Evolutionary conservation across 2,888 invertebrate genomes (phyloP).

Genomic region (Tinea semifulvella): DNA sequence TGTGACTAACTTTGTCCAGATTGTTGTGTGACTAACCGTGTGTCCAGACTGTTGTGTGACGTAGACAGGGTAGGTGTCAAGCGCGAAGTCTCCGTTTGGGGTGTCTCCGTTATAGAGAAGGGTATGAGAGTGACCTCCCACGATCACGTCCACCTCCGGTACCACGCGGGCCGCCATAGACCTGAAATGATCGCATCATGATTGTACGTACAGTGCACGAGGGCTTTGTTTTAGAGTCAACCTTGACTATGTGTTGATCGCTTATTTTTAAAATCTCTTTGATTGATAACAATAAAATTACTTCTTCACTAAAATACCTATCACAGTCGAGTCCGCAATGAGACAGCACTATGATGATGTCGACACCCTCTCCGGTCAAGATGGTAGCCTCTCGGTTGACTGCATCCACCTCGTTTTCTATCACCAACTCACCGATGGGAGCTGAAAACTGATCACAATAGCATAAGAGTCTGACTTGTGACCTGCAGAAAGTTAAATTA

Average conservation of each 20-base stretch:
- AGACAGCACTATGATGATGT: slow-evolving; percentile 84
- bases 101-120: slow-evolving; percentile 71
- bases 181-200: slow-evolving; percentile 28
- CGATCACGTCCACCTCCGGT: slow-evolving; percentile 78
- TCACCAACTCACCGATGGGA: slow-evolving; percentile 70
- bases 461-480: too few species aligned
- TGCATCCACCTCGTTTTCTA: slow-evolving; percentile 74
- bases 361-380: slow-evolving; percentile 69
- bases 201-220: too few species aligned
- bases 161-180: slow-evolving; percentile 71
- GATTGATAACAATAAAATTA: too few species aligned
- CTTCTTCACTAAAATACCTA: too few species aligned
- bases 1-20: too few species aligned
- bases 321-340: slow-evolving; percentile 77
- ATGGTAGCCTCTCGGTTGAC: slow-evolving; percentile 73
- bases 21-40: slow-evolving; percentile 42
- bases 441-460: slow-evolving; percentile 64
- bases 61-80: slow-evolving; percentile 76
- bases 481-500: too few species aligned
- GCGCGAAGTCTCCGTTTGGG: slow-evolving; percentile 65
- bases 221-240: too few species aligned
- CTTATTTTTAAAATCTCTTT: too few species aligned
- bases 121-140: slow-evolving; percentile 87
- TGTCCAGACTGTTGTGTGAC: slow-evolving; percentile 64
- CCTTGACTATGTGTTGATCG: too few species aligned